Conservation (phyloP, 2,797 vertebrate genomes). For the Tangara arthus region DNA sequence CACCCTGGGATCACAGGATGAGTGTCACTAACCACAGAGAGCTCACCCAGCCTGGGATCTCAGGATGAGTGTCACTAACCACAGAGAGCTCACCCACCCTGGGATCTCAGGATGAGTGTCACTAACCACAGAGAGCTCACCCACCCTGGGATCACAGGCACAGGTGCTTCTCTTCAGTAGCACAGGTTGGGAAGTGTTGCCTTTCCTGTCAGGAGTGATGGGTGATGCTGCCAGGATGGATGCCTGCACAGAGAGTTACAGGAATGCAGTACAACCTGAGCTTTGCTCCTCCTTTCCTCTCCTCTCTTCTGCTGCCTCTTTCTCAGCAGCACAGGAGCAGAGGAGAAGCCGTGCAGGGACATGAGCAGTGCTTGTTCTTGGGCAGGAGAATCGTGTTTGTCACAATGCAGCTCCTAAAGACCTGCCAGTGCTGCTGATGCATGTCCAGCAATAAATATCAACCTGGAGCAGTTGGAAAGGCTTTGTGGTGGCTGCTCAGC, state of each 20-base stretch:
- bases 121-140: background rate
- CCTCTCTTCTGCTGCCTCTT: background rate
- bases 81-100: no score
- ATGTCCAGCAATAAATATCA: background rate
- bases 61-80: no score
- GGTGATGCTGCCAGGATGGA: background rate
- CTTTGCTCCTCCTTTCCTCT: background rate
- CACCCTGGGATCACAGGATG: no score
- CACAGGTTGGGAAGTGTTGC: background rate
- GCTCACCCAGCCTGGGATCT: no score
- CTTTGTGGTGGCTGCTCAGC: background rate
- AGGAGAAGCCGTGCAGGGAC: background rate
- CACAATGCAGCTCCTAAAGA: background rate
- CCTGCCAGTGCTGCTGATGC: background rate
- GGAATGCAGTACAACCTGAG: fast-evolving
- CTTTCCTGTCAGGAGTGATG: background rate
- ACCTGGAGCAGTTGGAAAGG: background rate
- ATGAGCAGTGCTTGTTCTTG: background rate
- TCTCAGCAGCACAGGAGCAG: background rate
- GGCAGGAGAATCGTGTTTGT: background rate
- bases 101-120: no score
- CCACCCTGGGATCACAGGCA: no score
- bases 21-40: no score
- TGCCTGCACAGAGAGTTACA: no score
- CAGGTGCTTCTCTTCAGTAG: no score